Base-by-base conservation (phyloP, 2,888 invertebrate genomes). In the Dichetophora obliterata region DNA sequence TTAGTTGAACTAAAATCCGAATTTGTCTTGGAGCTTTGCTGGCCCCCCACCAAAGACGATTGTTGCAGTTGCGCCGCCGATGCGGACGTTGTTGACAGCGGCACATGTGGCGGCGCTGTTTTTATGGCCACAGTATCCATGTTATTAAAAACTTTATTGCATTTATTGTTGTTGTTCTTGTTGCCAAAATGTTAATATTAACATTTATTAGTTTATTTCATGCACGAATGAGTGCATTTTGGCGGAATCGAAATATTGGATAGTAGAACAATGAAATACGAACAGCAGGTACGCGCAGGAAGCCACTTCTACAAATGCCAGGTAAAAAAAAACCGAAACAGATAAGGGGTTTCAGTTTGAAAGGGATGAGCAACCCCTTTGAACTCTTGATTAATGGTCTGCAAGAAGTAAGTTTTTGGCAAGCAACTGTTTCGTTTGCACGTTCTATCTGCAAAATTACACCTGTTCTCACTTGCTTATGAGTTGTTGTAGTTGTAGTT, bases 101-200 rank as follows among this genome's bases (percentile, higher is more conserved):
- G 87, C 79, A 86, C 87, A 83, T 87, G 87, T 75, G 87, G 88
- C 80, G 87, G 85, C 78, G 86, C 83, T 19, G 87, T 87, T 79
- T 87, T 87, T 68, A 87, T 87, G 79, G 87, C 87, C 76, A 87
- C 84, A 24, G 87, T 87, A 83, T 87, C 87, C 87, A 87, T 87
- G 71, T 80, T 80, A 65, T 63, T 34, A 14, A 16, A 9, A 19
- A 37, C 19, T n/a, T 66, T 68, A 8, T 61, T 74, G 19, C 50
- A 48, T 48, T 19, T 24, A 27, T 75, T 57, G 27, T 31, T 75
- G n/a, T n/a, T n/a, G n/a, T n/a, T 61, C 31, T 19, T 52, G 50
- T 63, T 22, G n/a, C 5, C 24, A 27, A 37, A 48, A 57, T 43
- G 14, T 43, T 43, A 14, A 43, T 61, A 8, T 14, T 34, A 75